Percentiles rank a stretch among this genome's conserved stretches.
Conservation (phyloP, 2,797 vertebrate genomes). For the Sylvilagus floridanus region DNA sequence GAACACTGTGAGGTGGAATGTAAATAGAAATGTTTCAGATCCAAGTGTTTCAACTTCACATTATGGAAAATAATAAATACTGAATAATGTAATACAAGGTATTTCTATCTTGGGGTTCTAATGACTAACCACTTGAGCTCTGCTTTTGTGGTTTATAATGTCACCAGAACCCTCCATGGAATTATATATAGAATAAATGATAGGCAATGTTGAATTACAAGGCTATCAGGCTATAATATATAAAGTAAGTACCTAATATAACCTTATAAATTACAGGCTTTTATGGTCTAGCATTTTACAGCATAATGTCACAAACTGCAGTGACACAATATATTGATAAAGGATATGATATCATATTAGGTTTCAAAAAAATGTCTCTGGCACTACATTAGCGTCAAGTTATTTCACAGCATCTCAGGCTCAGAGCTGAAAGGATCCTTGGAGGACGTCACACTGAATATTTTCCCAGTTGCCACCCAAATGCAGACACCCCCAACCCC, state of each 20-base stretch:
- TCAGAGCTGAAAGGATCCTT: slow-evolving; percentile 63
- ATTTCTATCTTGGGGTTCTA: slow-evolving; percentile 86
- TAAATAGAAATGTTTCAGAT: slow-evolving; percentile 81
- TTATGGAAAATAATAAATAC: slow-evolving; percentile 86
- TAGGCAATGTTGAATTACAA: slow-evolving; percentile 88
- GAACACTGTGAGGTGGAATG: slow-evolving; percentile 69
- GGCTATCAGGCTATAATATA: slow-evolving; percentile 89
- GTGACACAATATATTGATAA: slow-evolving; percentile 85
- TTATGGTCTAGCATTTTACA: slow-evolving; percentile 88
- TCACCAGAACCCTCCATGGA: slow-evolving; percentile 87
- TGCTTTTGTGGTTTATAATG: slow-evolving; percentile 89
- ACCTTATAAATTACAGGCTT: slow-evolving; percentile 89
- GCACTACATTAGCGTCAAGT: slow-evolving; percentile 72
- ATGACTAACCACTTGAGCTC: slow-evolving; percentile 87
- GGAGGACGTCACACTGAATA: neutral
- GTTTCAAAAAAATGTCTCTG: slow-evolving; percentile 74
- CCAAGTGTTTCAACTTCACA: slow-evolving; percentile 81
- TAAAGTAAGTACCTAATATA: slow-evolving; percentile 89
- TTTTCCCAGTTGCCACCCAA: neutral
- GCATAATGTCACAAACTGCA: slow-evolving; percentile 86
- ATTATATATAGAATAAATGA: slow-evolving; percentile 90
- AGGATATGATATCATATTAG: slow-evolving; percentile 83
- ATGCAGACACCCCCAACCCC: neutral
- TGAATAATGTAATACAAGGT: slow-evolving; percentile 84
- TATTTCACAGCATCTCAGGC: slow-evolving; percentile 61